These are phyloP conservation scores for Anniella stebbinsi DNA, from an alignment of 2,797 vertebrate genomes.

Conservation along the genomic window DNA sequence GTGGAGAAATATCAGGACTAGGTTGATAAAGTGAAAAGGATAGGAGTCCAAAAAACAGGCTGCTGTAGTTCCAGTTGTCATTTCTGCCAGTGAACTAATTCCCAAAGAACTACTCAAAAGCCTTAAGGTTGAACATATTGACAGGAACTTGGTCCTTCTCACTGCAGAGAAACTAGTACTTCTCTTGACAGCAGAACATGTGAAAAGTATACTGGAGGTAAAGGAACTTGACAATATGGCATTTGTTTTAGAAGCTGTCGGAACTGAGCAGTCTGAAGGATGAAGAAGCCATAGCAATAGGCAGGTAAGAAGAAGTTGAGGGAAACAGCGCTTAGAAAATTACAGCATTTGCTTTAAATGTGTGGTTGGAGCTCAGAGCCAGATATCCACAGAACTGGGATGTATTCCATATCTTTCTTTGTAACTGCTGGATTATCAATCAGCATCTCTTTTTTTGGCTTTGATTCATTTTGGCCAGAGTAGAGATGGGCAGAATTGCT, in stretches of 20 bases:
- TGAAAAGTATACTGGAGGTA: background rate
- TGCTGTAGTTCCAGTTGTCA: background rate
- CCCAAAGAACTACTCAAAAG: background rate
- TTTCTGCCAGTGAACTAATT: background rate
- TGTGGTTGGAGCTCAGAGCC: background rate
- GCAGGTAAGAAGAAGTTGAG: background rate
- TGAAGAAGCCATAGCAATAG: background rate
- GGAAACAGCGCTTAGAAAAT: background rate
- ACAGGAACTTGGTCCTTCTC: background rate
- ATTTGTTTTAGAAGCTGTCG: background rate
- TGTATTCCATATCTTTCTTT: background rate
- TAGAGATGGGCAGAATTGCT: background rate
- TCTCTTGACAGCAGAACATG: conserved; percentile 9
- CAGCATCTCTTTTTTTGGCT: background rate
- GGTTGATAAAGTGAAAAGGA: background rate
- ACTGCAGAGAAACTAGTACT: background rate
- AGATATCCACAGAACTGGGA: background rate
- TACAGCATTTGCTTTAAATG: background rate
- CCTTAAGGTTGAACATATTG: background rate
- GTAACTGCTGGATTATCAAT: background rate
- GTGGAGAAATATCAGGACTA: background rate
- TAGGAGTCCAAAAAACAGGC: background rate
- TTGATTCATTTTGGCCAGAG: background rate
- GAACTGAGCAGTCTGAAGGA: background rate
- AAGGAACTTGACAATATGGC: background rate